phyloP scores from a whole-genome alignment of 35 echinoderm and acorn worm genomes.

The Apostichopus parvimensis region DNA sequence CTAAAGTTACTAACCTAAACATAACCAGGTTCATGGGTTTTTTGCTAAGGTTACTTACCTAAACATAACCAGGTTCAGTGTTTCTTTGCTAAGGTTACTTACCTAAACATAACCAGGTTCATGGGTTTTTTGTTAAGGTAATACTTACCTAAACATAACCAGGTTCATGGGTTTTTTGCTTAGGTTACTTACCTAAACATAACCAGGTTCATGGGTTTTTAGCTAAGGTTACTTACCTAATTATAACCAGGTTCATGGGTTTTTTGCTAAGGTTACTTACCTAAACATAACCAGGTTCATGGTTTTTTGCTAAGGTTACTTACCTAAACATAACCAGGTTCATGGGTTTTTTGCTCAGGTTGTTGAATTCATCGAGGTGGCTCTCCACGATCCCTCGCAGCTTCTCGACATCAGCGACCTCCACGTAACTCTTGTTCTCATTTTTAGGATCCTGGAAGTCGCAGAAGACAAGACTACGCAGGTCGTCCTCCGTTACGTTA shows the following conservation, averaged over 20 bases:
- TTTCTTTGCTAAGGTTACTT: conserved; percentile 16
- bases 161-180: too few relatives aligned
- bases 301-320: background rate
- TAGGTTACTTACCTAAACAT: conserved; percentile 79
- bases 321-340: conserved; percentile 98
- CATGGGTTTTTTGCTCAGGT: conserved; percentile 97
- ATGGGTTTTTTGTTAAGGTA: too few relatives aligned
- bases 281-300: too few relatives aligned
- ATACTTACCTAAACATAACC: too few relatives aligned
- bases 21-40: too few relatives aligned
- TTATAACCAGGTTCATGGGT: too few relatives aligned
- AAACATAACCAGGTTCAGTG: background rate
- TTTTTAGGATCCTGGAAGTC: conserved; percentile 97
- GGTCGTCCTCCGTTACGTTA: conserved; percentile 91
- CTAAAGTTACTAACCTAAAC: too few relatives aligned
- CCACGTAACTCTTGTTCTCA: conserved; percentile 97
- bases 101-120: too few relatives aligned
- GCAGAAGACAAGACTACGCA: conserved; percentile 92
- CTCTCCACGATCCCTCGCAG: conserved; percentile 79
- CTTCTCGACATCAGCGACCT: conserved; percentile 78
- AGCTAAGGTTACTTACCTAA: conserved; percentile 58
- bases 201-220: conserved; percentile 97
- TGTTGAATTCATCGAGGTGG: conserved; percentile 96
- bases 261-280: too few relatives aligned
- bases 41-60: too few relatives aligned